phyloP scores from a whole-genome alignment of 92 coral and sea anemone species.

The Micromussa lordhowensis region DNA sequence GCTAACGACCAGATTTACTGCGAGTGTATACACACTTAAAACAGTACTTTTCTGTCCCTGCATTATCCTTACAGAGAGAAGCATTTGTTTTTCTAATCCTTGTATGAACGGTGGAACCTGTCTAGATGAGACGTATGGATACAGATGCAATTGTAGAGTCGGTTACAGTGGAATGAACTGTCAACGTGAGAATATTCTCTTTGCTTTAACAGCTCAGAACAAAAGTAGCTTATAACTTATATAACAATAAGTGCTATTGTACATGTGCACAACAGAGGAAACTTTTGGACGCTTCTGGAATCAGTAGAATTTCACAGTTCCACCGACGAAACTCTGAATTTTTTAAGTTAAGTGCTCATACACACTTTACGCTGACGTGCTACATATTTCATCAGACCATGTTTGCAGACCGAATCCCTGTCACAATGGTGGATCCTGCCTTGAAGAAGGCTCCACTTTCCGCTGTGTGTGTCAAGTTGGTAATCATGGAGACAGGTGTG shows the following conservation, averaged over 20 bases:
- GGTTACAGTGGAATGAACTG: conserved; percentile 90
- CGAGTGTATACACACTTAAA: background rate
- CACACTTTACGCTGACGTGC: background rate
- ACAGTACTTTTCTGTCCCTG: background rate
- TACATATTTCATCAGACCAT: conserved; percentile 65
- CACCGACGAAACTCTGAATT: background rate
- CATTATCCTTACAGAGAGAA: conserved; percentile 74
- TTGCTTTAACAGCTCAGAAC: background rate
- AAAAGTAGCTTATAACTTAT: background rate
- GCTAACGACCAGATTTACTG: background rate
- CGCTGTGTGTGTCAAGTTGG: conserved; percentile 94
- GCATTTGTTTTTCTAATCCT: conserved; percentile 95
- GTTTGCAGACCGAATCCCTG: conserved; percentile 96
- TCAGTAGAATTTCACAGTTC: background rate
- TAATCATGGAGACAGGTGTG: conserved; percentile 91
- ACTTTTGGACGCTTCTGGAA: background rate
- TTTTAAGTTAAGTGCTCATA: background rate
- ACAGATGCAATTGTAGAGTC: conserved; percentile 84
- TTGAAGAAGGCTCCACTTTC: conserved; percentile 82
- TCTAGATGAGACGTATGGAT: conserved; percentile 91
- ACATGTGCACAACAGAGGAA: background rate
- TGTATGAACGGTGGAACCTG: conserved; percentile 95
- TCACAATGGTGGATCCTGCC: conserved; percentile 92
- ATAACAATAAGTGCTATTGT: background rate
- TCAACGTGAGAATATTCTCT: conserved; percentile 73